Conservation (phyloP, 2,113 vertebrate genomes). For the Morone chrysops region DNA sequence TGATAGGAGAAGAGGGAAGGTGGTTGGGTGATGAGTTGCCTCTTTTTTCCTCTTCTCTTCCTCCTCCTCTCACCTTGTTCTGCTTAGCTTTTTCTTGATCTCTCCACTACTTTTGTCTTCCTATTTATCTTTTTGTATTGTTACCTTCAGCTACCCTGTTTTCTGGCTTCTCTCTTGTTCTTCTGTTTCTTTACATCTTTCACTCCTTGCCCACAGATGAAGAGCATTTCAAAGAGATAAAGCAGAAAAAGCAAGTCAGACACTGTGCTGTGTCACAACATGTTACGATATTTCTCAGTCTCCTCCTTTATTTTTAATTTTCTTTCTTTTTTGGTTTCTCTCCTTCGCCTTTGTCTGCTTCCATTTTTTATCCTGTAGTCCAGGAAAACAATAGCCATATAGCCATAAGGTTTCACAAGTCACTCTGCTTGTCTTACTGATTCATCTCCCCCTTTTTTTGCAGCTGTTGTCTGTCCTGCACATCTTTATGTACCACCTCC, state of each 20-base stretch:
- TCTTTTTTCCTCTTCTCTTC: not conserved
- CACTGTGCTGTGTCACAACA: not conserved
- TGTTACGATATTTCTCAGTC: conserved; percentile 6
- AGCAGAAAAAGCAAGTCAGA: conserved; percentile 7
- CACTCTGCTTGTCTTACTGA: conserved; percentile 14
- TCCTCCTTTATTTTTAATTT: conserved; percentile 9
- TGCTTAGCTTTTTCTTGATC: conserved; percentile 12
- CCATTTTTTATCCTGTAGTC: conserved; percentile 9
- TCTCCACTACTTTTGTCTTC: conserved; percentile 18
- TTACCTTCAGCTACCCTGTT: conserved; percentile 31
- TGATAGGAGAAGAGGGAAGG: conserved; percentile 18
- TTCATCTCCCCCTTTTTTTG: not conserved
- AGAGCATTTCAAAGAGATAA: conserved; percentile 12
- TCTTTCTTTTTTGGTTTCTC: not conserved
- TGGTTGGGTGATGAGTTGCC: conserved; percentile 43
- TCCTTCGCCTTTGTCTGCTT: conserved; percentile 5
- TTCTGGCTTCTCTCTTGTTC: not conserved
- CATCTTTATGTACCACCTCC: conserved; percentile 11
- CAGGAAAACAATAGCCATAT: conserved; percentile 1
- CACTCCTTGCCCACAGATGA: conserved; percentile 40
- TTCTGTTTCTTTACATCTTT: conserved; percentile 13
- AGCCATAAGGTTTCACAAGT: conserved; percentile 1
- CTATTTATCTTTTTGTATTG: conserved; percentile 22
- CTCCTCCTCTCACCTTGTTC: conserved; percentile 3
- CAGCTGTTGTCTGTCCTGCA: not conserved